Evolutionary conservation across 2,888 invertebrate species (phyloP), one percentile per base, ranked within the genome.

Genomic region (Camponotus fellah): DNA sequence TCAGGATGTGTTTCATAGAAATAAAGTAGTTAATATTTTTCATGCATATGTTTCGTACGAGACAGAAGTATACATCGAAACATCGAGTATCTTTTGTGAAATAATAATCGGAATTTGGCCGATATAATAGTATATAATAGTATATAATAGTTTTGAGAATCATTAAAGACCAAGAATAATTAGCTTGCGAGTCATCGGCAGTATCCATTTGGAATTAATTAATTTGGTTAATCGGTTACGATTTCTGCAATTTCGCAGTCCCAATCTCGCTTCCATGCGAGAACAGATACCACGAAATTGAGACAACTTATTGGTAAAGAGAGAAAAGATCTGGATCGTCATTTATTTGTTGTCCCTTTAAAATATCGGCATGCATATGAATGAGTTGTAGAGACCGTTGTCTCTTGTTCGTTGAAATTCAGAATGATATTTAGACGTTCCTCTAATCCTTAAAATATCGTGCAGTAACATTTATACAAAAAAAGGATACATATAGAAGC

Each of bases 101-200:
- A 76, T 75, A 64, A 77, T 26, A 68, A 56, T 46, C 49, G 58
- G 37, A 79, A 84, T 60, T 46, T 62, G 14, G 32, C n/a, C 14
- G 32, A 21, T 10, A n/a, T n/a, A n/a, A n/a, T n/a, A n/a, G n/a
- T n/a, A n/a, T n/a, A n/a, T n/a, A n/a, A n/a, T n/a, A n/a, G n/a
- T n/a, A n/a, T n/a, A n/a, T n/a, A 56, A 34, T 56, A 49, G 34
- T 56, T 56, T 62, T 40, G 60, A 66, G 62, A 76, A 46, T 75
- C 82, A 82, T 84, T 82, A 82, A 84, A 49, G 62, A 21, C n/a
- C 75, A 49, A 56, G 74, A 82, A 76, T 82, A 56, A 58, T 69
- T 49, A 17, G 82, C 34, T 75, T 75, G 82, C 80, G 26, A 69
- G 72, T 83, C 81, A 40, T 83, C 69, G 64, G 72, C 66, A 72